phyloP scores from a whole-genome alignment of 2,888 invertebrate genomes.

The Byasa hedistus region DNA sequence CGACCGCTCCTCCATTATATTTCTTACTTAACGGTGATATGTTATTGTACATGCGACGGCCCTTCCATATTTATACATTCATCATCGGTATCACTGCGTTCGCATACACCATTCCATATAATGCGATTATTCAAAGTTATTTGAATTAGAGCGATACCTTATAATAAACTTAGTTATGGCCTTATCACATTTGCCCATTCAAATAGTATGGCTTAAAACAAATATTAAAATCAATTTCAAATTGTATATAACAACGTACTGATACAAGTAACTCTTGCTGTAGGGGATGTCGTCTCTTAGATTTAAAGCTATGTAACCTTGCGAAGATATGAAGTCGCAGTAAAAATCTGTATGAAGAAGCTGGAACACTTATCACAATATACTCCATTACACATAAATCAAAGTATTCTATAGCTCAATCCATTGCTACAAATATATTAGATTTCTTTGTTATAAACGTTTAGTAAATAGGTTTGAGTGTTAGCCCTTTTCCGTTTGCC shows the following conservation, averaged over 20 bases:
- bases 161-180: neutral
- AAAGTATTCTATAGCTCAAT: neutral
- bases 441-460: neutral
- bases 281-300: no score
- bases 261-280: no score
- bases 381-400: no score
- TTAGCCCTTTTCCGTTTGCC: neutral
- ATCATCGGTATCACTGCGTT: slow-evolving; percentile 9
- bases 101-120: slow-evolving; percentile 17
- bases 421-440: neutral
- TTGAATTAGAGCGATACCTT: slow-evolving; percentile 10
- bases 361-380: no score
- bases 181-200: no score
- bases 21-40: slow-evolving; percentile 50
- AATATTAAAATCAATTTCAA: no score
- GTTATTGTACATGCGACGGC: slow-evolving; percentile 37
- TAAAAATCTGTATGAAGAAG: no score
- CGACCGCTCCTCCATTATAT: slow-evolving; percentile 53
- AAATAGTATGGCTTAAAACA: no score
- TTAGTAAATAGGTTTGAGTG: neutral
- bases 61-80: slow-evolving; percentile 32
- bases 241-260: no score
- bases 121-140: slow-evolving; percentile 1
- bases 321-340: no score
- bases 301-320: no score